Evolutionary conservation across 2,113 vertebrate species (phyloP).

Genomic region (Mustelus asterias): DNA sequence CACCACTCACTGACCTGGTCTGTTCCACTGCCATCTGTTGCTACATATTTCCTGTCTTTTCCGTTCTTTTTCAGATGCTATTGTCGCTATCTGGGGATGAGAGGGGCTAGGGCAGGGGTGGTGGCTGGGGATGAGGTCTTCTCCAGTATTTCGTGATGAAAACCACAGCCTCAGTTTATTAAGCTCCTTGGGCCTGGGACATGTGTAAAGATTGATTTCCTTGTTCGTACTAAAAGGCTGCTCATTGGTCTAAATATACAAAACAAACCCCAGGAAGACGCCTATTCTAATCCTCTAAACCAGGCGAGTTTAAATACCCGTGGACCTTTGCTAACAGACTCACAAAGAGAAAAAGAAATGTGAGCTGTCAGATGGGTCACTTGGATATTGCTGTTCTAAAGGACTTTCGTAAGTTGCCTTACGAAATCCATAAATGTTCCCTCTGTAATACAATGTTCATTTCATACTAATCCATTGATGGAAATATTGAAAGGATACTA

Average conservation of each 20-base stretch:
- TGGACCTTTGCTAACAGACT: not conserved
- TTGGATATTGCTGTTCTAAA: not conserved
- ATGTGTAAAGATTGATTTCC: not conserved
- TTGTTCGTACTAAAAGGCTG: not conserved
- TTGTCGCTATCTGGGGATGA: not conserved
- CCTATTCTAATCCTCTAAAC: not conserved
- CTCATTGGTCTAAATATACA: not conserved
- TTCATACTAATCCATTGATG: slow-evolving; percentile 18
- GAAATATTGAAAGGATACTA: slow-evolving; percentile 27
- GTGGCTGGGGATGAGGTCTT: not conserved
- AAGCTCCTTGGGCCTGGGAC: not conserved
- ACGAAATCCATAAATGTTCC: not conserved
- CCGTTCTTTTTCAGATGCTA: not conserved
- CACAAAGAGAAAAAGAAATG: not conserved
- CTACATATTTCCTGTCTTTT: not conserved
- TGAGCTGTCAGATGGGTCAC: slow-evolving; percentile 12
- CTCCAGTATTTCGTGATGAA: not conserved
- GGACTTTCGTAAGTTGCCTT: not conserved
- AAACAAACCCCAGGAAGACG: not conserved
- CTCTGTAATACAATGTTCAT: not conserved
- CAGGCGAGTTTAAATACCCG: not conserved
- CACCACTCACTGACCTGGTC: not conserved
- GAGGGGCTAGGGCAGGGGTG: not conserved
- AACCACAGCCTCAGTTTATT: not conserved
- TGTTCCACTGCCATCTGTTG: not conserved